A percentile compares a stretch with the other conserved stretches of the same genome.
phyloP scores from a whole-genome alignment of 2,113 vertebrate genomes.

The Perca flavescens region DNA sequence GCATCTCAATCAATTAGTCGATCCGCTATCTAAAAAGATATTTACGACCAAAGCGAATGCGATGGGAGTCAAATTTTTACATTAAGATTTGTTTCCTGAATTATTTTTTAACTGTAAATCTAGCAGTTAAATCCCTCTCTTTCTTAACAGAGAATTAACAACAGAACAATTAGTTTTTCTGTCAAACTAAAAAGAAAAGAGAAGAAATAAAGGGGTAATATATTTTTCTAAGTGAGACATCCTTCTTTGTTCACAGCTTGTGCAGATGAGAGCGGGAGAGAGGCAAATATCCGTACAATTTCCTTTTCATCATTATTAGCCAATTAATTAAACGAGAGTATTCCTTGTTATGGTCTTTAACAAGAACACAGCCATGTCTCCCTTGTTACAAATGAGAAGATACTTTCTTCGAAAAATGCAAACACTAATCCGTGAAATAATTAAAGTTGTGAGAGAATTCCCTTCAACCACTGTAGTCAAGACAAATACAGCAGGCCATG shows the following conservation, averaged over 20 bases:
- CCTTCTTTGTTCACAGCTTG: constrained; percentile 31
- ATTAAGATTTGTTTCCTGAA: constrained; percentile 5
- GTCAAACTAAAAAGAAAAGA: background rate
- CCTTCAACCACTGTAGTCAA: background rate
- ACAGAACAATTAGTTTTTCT: background rate
- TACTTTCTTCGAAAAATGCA: background rate
- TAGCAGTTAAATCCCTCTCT: background rate
- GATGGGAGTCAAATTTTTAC: background rate
- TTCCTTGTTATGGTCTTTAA: constrained; percentile 37
- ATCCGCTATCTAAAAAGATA: constrained; percentile 11
- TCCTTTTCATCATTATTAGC: constrained; percentile 33
- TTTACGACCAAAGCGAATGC: constrained; percentile 6
- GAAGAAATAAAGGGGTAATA: constrained; percentile 21
- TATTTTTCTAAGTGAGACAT: background rate
- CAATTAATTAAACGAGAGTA: constrained; percentile 48
- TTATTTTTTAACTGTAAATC: background rate
- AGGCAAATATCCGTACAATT: constrained; percentile 22
- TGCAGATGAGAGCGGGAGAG: constrained; percentile 18
- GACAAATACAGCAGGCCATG: constrained; percentile 17
- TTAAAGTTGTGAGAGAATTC: constrained; percentile 27
- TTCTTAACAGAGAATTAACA: background rate
- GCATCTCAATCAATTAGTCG: constrained; percentile 30
- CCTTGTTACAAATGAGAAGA: constrained; percentile 22
- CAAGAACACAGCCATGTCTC: constrained; percentile 7
- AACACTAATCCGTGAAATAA: constrained; percentile 31